phyloP scores from a whole-genome alignment of 1,140 invertebrate genomes.

The Steinernema feltiae region DNA sequence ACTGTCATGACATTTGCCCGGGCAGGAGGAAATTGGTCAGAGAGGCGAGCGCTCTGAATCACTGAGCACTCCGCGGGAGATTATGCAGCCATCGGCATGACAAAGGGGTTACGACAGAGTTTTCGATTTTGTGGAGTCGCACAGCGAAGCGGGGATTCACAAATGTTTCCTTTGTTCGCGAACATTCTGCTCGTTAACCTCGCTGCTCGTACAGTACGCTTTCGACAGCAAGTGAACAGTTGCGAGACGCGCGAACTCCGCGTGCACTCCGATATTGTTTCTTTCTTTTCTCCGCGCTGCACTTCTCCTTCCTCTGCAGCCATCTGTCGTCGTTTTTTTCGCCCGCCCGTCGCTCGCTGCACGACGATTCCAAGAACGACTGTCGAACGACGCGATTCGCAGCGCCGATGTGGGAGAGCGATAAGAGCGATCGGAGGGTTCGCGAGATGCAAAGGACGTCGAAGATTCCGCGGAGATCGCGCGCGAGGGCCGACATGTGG shows the following conservation, averaged over 20 bases:
- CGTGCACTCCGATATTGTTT: background rate
- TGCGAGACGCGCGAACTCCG: background rate
- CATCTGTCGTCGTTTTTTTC: background rate
- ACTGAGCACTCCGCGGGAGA: too few species aligned
- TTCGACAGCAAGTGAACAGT: background rate
- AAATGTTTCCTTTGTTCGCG: background rate
- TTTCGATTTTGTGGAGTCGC: background rate
- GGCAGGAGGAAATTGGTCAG: too few species aligned
- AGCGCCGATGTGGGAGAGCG: conserved; percentile 1
- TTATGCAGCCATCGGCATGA: background rate
- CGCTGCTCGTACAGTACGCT: background rate
- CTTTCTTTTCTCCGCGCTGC: background rate
- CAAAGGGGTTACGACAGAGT: background rate
- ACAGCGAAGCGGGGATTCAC: background rate
- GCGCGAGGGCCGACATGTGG: conserved; percentile 1
- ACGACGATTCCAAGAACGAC: background rate
- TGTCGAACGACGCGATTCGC: background rate
- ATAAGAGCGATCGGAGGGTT: conserved; percentile 1
- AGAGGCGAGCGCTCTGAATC: too few species aligned
- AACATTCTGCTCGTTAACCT: background rate
- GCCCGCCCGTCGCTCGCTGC: background rate
- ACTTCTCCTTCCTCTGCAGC: background rate
- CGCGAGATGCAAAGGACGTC: background rate
- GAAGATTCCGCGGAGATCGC: background rate
- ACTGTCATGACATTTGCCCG: background rate